Percentiles rank a stretch among this genome's conserved stretches.
phyloP scores from a whole-genome alignment of 1,140 invertebrate genomes.

The Monochamus saltuarius region DNA sequence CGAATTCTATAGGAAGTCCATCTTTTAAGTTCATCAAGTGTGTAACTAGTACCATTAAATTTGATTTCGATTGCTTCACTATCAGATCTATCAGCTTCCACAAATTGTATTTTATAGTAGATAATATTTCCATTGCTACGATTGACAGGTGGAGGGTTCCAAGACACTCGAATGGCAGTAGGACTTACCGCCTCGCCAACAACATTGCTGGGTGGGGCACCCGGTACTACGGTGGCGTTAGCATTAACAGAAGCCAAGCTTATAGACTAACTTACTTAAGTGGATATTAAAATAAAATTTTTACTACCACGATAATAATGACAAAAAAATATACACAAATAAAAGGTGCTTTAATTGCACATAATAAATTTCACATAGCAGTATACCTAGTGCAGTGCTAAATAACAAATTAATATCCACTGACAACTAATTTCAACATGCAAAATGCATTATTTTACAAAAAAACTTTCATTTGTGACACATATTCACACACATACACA shows the following conservation, averaged over 20 bases:
- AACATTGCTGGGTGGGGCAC: slow-evolving; percentile 93
- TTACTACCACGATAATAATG: slow-evolving; percentile 24
- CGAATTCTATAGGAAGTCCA: slow-evolving; percentile 96
- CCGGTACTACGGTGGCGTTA: slow-evolving; percentile 69
- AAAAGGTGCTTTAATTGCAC: slow-evolving; percentile 21
- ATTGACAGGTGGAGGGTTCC: slow-evolving; percentile 86
- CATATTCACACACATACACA: slow-evolving; percentile 33
- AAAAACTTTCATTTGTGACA: slow-evolving; percentile 30
- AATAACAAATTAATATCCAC: slow-evolving; percentile 51
- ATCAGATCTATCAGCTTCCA: slow-evolving; percentile 78
- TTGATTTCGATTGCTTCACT: slow-evolving; percentile 78
- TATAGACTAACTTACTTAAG: slow-evolving; percentile 21
- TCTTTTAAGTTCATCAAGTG: slow-evolving; percentile 85
- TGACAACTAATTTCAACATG: slow-evolving; percentile 50
- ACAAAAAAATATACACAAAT: slow-evolving; percentile 28
- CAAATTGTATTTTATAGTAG: slow-evolving; percentile 92
- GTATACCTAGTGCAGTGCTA: slow-evolving; percentile 45
- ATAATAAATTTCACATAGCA: slow-evolving; percentile 28
- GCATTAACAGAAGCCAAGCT: slow-evolving; percentile 29
- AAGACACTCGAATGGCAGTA: slow-evolving; percentile 83
- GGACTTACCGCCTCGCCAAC: slow-evolving; percentile 82
- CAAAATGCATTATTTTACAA: slow-evolving; percentile 42
- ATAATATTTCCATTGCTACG: slow-evolving; percentile 86
- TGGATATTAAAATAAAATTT: slow-evolving; percentile 36
- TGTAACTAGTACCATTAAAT: slow-evolving; percentile 74